Evolutionary conservation across 2,888 invertebrate species (phyloP).

Genomic region (Agrochola macilenta): DNA sequence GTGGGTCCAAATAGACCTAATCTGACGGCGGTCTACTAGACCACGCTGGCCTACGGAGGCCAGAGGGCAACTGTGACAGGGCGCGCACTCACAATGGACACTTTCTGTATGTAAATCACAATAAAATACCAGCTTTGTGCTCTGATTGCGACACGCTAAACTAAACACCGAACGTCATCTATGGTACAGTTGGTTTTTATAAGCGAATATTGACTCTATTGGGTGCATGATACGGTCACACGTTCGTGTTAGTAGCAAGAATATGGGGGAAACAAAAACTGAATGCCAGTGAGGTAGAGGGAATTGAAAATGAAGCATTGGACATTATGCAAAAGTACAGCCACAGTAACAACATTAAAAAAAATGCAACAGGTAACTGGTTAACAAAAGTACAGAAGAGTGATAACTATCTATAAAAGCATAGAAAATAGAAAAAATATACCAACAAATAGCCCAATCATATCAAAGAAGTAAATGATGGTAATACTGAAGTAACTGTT

Average conservation of each 20-base stretch:
- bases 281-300: constrained; percentile 16
- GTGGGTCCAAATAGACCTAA: constrained; percentile 35
- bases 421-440: neutral
- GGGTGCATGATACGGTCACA: constrained; percentile 49
- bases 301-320: constrained; percentile 22
- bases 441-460: neutral
- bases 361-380: neutral
- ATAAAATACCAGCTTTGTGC: constrained; percentile 89
- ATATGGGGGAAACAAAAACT: constrained; percentile 20
- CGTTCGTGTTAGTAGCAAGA: constrained; percentile 8
- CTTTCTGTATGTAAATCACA: constrained; percentile 89
- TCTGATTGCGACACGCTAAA: constrained; percentile 88
- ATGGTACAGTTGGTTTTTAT: constrained; percentile 73
- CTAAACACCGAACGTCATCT: constrained; percentile 84
- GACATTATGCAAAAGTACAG: neutral
- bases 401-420: too few species aligned
- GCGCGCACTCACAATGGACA: constrained; percentile 84
- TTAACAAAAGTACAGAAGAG: neutral
- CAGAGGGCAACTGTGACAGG: constrained; percentile 88
- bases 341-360: neutral
- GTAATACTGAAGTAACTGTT: neutral
- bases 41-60: constrained; percentile 80
- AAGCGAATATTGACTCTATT: constrained; percentile 73
- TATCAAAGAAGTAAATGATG: neutral
- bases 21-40: constrained; percentile 72